phyloP scores from a whole-genome alignment of 1,140 invertebrate genomes.

The Cardiocondyla obscurior region DNA sequence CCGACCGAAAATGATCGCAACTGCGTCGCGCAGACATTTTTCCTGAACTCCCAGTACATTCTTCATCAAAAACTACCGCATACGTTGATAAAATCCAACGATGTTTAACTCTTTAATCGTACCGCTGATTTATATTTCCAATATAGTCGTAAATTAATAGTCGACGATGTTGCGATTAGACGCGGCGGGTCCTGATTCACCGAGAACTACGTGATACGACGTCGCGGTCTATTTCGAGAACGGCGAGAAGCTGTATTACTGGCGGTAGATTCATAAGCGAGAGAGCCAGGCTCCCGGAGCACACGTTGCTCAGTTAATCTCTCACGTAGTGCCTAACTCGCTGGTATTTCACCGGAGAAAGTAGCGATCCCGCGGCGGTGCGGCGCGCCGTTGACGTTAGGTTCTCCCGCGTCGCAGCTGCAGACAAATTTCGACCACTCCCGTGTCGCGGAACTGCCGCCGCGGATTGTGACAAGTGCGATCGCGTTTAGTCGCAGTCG shows the following conservation, averaged over 20 bases:
- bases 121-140: neutral
- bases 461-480: conserved; percentile 5
- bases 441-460: neutral
- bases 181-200: conserved; percentile 15
- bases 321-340: conserved; percentile 78
- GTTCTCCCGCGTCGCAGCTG: conserved; percentile 66
- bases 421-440: conserved; percentile 53
- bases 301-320: conserved; percentile 73
- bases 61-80: neutral
- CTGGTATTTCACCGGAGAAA: conserved; percentile 83
- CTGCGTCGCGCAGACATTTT: neutral
- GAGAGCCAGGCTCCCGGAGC: conserved; percentile 33
- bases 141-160: neutral
- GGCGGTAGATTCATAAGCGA: conserved; percentile 46
- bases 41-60: too few species aligned
- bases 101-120: neutral
- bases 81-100: neutral
- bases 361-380: conserved; percentile 70
- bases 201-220: conserved; percentile 44
- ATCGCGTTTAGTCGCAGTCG: neutral
- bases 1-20: conserved; percentile 10
- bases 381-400: conserved; percentile 28
- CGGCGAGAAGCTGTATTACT: conserved; percentile 40
- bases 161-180: conserved; percentile 16
- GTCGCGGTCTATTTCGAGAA: conserved; percentile 54